phyloP scores from a whole-genome alignment of 2,113 vertebrate genomes.

The Dasyurus viverrinus region DNA sequence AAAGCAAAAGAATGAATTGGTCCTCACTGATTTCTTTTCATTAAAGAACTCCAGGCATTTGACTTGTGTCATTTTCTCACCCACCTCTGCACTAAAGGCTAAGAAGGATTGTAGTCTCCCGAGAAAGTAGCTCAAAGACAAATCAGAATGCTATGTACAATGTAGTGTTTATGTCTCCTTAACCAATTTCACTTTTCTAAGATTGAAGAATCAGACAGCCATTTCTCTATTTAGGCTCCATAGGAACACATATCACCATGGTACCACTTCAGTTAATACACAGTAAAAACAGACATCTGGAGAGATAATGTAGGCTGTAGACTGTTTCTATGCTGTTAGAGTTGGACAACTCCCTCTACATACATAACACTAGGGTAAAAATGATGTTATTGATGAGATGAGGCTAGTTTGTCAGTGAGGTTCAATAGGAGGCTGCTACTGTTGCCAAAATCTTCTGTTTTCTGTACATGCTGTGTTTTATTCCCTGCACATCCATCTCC shows the following conservation, averaged over 20 bases:
- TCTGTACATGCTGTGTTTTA: slow-evolving; percentile 37
- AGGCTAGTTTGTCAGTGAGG: background rate
- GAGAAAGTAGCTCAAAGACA: slow-evolving; percentile 34
- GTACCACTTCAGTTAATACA: slow-evolving; percentile 19
- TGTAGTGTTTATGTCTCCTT: slow-evolving; percentile 13
- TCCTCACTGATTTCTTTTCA: background rate
- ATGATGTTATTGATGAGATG: slow-evolving; percentile 22
- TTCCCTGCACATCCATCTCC: background rate
- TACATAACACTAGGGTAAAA: background rate
- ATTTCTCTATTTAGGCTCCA: slow-evolving; percentile 43
- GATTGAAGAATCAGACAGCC: slow-evolving; percentile 11
- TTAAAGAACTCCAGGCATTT: background rate
- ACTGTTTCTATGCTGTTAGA: slow-evolving; percentile 1
- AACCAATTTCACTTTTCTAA: slow-evolving; percentile 20
- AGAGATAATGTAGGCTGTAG: background rate
- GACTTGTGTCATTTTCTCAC: background rate
- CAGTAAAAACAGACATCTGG: background rate
- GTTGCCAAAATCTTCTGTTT: background rate
- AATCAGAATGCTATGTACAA: slow-evolving; percentile 12
- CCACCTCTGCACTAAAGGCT: background rate
- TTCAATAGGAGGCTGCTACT: background rate
- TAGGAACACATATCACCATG: slow-evolving; percentile 25
- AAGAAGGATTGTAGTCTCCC: slow-evolving; percentile 13
- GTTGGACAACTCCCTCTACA: slow-evolving; percentile 18
- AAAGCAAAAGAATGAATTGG: background rate